A percentile compares a stretch with the other conserved stretches of the same genome.
Conservation (phyloP, 2,797 vertebrate genomes). For the Chelon auratus region DNA sequence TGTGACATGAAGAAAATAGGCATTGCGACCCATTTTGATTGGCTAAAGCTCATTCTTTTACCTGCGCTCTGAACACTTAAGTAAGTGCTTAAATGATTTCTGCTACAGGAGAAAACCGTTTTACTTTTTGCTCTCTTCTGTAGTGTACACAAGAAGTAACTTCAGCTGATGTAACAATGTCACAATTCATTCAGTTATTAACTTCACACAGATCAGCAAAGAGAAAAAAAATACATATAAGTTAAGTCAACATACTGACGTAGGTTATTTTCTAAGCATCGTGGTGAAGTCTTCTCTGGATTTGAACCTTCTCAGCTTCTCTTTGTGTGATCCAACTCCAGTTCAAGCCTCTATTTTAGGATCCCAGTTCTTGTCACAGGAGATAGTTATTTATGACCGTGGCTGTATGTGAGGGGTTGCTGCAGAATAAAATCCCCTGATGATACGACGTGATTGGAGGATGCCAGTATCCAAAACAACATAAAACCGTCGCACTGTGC, state of each 20-base stretch:
- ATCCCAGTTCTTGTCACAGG: not conserved
- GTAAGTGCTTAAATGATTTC: not conserved
- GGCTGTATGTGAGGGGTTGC: not conserved
- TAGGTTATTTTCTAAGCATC: too few relatives aligned
- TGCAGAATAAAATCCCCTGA: not conserved
- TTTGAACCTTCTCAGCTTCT: not conserved
- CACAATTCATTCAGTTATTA: not conserved
- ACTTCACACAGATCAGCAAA: too few relatives aligned
- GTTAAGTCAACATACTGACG: too few relatives aligned
- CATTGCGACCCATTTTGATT: constrained; percentile 5
- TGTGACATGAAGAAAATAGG: constrained; percentile 38
- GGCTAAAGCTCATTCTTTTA: constrained; percentile 25
- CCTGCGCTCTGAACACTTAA: constrained; percentile 1
- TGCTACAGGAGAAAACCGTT: constrained; percentile 1
- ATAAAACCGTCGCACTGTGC: not conserved
- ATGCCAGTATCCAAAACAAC: not conserved
- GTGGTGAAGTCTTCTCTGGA: not conserved
- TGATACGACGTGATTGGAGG: not conserved
- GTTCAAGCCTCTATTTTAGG: not conserved
- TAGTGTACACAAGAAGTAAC: not conserved
- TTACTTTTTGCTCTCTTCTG: not conserved
- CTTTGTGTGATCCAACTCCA: not conserved
- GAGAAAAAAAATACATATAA: too few relatives aligned
- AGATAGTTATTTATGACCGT: not conserved
- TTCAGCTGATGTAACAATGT: not conserved